Evolutionary conservation across 2,797 vertebrate species (phyloP), one percentile per base, ranked within the genome.

Genomic region (Odontamblyopus rebecca): DNA sequence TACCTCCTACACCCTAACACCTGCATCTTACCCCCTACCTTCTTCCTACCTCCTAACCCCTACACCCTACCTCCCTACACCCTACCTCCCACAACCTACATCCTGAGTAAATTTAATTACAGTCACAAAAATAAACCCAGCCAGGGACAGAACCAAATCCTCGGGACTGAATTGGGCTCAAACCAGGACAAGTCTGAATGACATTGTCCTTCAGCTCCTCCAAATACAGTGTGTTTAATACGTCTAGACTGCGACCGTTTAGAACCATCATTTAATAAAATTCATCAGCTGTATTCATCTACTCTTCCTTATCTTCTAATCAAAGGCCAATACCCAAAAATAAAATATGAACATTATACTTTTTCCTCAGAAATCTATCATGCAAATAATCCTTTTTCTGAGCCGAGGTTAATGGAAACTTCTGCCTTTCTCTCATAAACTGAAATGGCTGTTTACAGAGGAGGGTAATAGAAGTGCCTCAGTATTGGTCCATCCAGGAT

Each of bases 401-500:
- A 7, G 63, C 63, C 44, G 11, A 12, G 63, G 63, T 65, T 64
- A 65, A 65, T 65, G 26, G 63, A 50, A 65, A 48, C n/a, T 19
- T 65, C 23, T 65, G 6, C 9, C 15, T 27, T 65, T 26, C n/a
- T 48, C 38, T 50, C 44, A 50, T 65, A 44, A 50, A 13, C 26
- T 16, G 44, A 51, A 66, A 51, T 18, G 6, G 64, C 41, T 66
- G 44, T 66, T 51, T 44, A 51, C 64, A 50, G 44, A 66, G 63
- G 30, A 66, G n/a, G 41, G n/a, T 65, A 65, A 65, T 65, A 65
- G 41, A 65, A 29, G 13, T 12, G 44, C 64, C 30, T 51, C 64
- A 50, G 44, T 51, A 29, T 18, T 66, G 41, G 64, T 29, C 64
- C 26, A 19, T 66, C 41, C 64, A 29, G 44, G 64, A 66, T 66